phyloP scores from a whole-genome alignment of 2,888 invertebrate genomes.

The Pharmacophagus antenor region DNA sequence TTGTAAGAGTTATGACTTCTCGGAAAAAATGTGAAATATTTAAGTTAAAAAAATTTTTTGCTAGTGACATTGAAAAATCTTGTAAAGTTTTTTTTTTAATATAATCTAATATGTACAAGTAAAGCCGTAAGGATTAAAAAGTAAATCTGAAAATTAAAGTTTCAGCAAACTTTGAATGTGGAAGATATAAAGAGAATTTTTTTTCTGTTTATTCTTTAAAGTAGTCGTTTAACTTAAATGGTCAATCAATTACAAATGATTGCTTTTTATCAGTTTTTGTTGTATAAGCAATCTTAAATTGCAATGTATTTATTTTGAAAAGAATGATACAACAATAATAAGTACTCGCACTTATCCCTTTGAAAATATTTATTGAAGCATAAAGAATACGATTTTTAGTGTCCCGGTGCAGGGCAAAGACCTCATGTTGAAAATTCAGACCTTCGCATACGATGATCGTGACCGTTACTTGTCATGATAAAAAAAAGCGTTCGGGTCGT shows the following conservation, averaged over 20 bases:
- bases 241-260: constrained; percentile 23
- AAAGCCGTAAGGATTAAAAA: neutral
- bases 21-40: too few species aligned
- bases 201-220: neutral
- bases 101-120: neutral
- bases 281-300: constrained; percentile 15
- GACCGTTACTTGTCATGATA: constrained; percentile 32
- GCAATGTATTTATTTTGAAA: constrained; percentile 20
- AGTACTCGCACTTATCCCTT: constrained; percentile 29
- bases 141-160: neutral
- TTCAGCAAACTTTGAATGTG: neutral
- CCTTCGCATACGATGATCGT: constrained; percentile 29
- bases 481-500: constrained; percentile 28
- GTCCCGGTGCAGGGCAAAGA: constrained; percentile 42
- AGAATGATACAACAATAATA: constrained; percentile 25
- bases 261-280: constrained; percentile 8
- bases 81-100: neutral
- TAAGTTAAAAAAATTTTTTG: neutral
- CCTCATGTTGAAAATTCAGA: constrained; percentile 34
- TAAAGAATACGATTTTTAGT: constrained; percentile 32
- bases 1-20: neutral
- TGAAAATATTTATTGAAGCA: constrained; percentile 31
- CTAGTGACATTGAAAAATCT: neutral
- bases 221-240: constrained; percentile 18
- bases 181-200: neutral